Evolutionary conservation across 2,888 invertebrate species (phyloP).

Genomic region (Melanotus villosus): DNA sequence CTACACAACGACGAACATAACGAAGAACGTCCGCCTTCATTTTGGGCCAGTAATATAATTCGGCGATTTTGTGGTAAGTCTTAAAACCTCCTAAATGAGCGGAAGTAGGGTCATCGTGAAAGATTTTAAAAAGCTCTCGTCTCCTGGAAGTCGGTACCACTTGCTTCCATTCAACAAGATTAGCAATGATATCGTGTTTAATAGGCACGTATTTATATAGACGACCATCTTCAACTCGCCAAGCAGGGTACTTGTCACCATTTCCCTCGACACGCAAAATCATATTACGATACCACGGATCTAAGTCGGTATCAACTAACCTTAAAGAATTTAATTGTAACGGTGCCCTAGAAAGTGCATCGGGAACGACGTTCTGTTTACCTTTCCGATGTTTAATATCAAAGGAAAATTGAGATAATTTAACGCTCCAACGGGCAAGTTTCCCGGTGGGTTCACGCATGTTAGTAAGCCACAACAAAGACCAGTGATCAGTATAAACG

Average conservation of each 20-base stretch:
- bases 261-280: background rate
- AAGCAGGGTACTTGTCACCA: background rate
- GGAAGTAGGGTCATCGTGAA: too few species aligned
- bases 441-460: slow-evolving; percentile 44
- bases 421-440: slow-evolving; percentile 50
- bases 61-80: too few species aligned
- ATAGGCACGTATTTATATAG: background rate
- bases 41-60: too few species aligned
- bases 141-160: background rate
- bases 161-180: slow-evolving; percentile 1
- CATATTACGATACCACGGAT: background rate
- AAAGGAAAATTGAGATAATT: too few species aligned
- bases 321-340: background rate
- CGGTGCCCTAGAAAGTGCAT: slow-evolving; percentile 3
- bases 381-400: slow-evolving; percentile 42
- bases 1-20: too few species aligned
- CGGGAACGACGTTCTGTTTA: slow-evolving; percentile 34
- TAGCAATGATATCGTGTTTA: background rate
- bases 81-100: too few species aligned
- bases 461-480: slow-evolving; percentile 47
- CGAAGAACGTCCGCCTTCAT: too few species aligned
- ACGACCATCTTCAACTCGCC: background rate
- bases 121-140: too few species aligned
- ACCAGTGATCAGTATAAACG: slow-evolving; percentile 50
- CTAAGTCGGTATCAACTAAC: background rate